phyloP scores from a whole-genome alignment of 2,888 invertebrate species.

The Nebria salina region DNA sequence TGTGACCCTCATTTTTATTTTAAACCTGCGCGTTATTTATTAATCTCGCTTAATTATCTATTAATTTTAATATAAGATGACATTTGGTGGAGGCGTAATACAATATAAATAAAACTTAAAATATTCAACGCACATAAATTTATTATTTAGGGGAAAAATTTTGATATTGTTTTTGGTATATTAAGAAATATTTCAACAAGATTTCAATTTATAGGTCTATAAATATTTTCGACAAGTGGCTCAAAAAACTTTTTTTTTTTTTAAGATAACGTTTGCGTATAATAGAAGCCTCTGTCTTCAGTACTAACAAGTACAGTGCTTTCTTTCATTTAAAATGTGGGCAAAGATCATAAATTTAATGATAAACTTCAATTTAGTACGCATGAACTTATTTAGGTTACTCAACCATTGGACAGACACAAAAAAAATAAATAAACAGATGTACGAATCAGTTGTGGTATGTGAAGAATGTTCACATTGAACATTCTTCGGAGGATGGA shows the following conservation, averaged over 20 bases:
- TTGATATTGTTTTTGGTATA: too few relatives aligned
- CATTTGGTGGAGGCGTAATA: too few relatives aligned
- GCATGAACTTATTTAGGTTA: constrained; percentile 16
- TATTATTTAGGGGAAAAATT: too few relatives aligned
- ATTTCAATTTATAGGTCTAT: constrained; percentile 8
- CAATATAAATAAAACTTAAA: too few relatives aligned
- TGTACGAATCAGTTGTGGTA: constrained; percentile 5
- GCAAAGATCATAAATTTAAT: constrained; percentile 12
- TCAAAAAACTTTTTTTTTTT: not conserved
- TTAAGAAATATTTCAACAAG: not conserved
- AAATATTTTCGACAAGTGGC: constrained; percentile 10
- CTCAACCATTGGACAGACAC: constrained; percentile 2
- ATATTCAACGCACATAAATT: too few relatives aligned
- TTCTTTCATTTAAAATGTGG: constrained; percentile 7
- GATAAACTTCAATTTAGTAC: constrained; percentile 4
- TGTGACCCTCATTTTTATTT: not conserved
- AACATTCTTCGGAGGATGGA: not conserved
- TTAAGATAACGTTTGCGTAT: not conserved
- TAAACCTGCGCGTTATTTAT: too few relatives aligned
- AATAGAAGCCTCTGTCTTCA: not conserved
- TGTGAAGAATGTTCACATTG: not conserved
- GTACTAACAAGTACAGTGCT: not conserved
- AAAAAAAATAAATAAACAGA: not conserved
- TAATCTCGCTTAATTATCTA: too few relatives aligned
- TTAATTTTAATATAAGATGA: too few relatives aligned